phyloP scores from a whole-genome alignment of 2,797 vertebrate species.

The Hipposideros larvatus region DNA sequence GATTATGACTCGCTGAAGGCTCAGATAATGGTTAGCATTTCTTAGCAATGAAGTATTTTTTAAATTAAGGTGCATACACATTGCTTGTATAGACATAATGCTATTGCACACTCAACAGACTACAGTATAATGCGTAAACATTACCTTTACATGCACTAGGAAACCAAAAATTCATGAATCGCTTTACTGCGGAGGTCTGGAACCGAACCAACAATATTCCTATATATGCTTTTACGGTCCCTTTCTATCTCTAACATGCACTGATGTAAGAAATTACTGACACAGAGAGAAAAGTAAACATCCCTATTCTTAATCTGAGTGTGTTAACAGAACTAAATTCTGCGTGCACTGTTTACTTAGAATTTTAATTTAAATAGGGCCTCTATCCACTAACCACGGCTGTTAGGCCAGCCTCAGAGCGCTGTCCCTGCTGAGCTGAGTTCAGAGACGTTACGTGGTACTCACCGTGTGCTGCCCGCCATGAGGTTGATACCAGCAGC shows the following conservation, averaged over 20 bases:
- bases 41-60: neutral
- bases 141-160: neutral
- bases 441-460: accelerated
- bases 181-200: neutral
- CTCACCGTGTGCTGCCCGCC: conserved; percentile 89
- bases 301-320: neutral
- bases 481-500: conserved; percentile 93
- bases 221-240: neutral
- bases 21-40: neutral
- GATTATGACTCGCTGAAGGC: neutral
- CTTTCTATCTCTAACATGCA: neutral
- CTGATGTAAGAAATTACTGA: neutral
- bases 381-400: neutral
- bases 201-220: neutral
- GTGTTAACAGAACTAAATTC: neutral
- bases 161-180: neutral
- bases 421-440: too few species aligned
- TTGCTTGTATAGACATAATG: neutral
- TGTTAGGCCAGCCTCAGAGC: neutral
- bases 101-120: neutral
- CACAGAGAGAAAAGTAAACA: neutral
- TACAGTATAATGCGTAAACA: neutral
- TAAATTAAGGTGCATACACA: neutral
- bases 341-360: neutral
- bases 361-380: neutral